Evolutionary conservation across 2,888 invertebrate species (phyloP).

Genomic region (Torymus auratus): DNA sequence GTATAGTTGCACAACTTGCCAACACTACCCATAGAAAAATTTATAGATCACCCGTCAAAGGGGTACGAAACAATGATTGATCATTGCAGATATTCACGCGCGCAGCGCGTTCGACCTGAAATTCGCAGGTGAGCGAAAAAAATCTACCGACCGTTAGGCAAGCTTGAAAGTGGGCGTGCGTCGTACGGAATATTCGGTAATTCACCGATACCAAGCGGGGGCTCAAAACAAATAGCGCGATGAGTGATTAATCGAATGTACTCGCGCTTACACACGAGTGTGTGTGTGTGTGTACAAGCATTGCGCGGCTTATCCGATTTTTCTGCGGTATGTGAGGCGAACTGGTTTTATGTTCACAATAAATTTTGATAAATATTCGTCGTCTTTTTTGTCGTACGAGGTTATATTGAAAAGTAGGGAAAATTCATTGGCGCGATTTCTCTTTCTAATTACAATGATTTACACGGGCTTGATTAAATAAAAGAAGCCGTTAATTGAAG

Average conservation of each 20-base stretch:
- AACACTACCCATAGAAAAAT: background rate
- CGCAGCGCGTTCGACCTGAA: too few species aligned
- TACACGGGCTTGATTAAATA: constrained; percentile 1
- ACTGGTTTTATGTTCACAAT: too few species aligned
- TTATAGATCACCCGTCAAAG: background rate
- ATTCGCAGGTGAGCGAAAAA: too few species aligned
- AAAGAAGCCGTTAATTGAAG: constrained; percentile 5
- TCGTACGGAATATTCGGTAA: constrained; percentile 4
- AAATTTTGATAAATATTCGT: too few species aligned
- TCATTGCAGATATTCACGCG: background rate
- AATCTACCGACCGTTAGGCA: background rate
- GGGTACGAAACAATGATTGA: constrained; percentile 26
- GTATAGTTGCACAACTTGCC: too few species aligned
- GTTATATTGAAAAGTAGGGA: too few species aligned
- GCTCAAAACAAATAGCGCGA: constrained; percentile 29
- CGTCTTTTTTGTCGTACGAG: too few species aligned
- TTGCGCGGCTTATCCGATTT: too few species aligned
- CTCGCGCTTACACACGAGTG: too few species aligned
- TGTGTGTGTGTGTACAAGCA: too few species aligned
- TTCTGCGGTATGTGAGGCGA: too few species aligned
- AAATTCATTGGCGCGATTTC: constrained; percentile 32
- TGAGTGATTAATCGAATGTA: constrained; percentile 6
- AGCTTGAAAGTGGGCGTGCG: background rate
- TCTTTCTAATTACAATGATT: constrained; percentile 18
- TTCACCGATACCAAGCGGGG: background rate